phyloP scores from a whole-genome alignment of 2,888 invertebrate species.

The Slavum lentiscoides region DNA sequence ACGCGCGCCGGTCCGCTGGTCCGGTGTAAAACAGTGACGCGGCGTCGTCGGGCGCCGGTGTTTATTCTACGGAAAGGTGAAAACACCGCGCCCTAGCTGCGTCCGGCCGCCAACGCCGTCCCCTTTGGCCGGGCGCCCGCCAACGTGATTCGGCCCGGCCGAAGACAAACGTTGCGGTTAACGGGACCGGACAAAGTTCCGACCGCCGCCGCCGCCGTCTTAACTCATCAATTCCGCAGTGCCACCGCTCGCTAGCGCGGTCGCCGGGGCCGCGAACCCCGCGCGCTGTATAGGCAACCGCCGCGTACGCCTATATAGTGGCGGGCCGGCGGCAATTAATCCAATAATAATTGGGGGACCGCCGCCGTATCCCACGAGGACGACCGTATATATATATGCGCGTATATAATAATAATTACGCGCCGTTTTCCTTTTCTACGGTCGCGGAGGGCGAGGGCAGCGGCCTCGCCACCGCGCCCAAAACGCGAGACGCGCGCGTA shows the following conservation, averaged over 20 bases:
- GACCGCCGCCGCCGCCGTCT: constrained; percentile 13
- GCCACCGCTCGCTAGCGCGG: neutral
- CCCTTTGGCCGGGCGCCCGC: constrained; percentile 17
- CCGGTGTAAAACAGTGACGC: constrained; percentile 34
- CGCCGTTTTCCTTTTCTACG: neutral
- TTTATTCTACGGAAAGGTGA: constrained; percentile 40
- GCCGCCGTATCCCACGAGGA: constrained; percentile 32
- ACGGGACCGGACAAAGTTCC: constrained; percentile 49
- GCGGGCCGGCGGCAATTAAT: constrained; percentile 50
- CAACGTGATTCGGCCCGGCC: constrained; percentile 37
- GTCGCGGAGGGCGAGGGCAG: too few relatives aligned
- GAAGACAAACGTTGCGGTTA: constrained; percentile 50
- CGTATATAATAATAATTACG: constrained; percentile 35
- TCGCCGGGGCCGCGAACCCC: too few relatives aligned
- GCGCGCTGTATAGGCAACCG: too few relatives aligned
- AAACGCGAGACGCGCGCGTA: too few relatives aligned
- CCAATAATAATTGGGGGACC: constrained; percentile 49
- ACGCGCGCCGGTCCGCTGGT: constrained; percentile 2
- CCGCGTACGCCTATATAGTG: too few relatives aligned
- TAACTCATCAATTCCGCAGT: constrained; percentile 44
- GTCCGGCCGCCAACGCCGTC: neutral
- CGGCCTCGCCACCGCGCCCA: too few relatives aligned
- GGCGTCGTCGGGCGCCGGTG: neutral
- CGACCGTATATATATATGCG: too few relatives aligned
- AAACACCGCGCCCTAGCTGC: neutral